Evolutionary conservation across 2,113 vertebrate species (phyloP), one percentile per base, ranked within the genome.

Genomic region (Rhabdomys dilectus): DNA sequence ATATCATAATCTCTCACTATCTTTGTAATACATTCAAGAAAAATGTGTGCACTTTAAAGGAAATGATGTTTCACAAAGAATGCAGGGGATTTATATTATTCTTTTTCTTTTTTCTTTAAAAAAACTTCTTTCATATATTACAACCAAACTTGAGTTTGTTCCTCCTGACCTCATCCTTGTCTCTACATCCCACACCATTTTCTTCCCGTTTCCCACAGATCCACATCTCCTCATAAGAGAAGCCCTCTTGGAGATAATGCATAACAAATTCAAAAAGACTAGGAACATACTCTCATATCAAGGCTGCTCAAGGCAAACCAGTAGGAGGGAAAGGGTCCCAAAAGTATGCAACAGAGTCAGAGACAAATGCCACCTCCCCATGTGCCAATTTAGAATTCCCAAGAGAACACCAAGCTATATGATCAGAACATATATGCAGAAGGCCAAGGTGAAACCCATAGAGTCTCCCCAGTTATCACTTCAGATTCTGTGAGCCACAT

Each of bases 21-120:
- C 8, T 89, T 84, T 78, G 15, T 77, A 66, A 80, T 24, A 13
- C 75, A 51, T 81, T 88, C 62, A 88, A 88, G 15, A 17, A 85
- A 76, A 70, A 53, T 16, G 5, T 64, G 22, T 75, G 24, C 12
- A 88, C 13, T 64, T 48, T 84, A 78, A 82, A 10, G 39, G 21
- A 80, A 91, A 64, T 86, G 5, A 21, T 89, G 70, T 86, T 51
- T 86, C 64, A 58, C 78, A 60, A 80, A 95, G 64, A 68, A 48
- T 70, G 21, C 8, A 76, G 62, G 62, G 13, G 2, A 7, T 39
- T 75, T 16, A 1, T 48, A 5, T 53, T 85, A 45, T 21, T 73
- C 68, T 34, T 68, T 72, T 3, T 5, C 19, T 73, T 73, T 73
- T 72, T n/a, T 19, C 19, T 73, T 39, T 39, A 5, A 66, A 31